Evolutionary conservation across 2,113 vertebrate species (phyloP).

Genomic region (Pygoscelis antarcticus): DNA sequence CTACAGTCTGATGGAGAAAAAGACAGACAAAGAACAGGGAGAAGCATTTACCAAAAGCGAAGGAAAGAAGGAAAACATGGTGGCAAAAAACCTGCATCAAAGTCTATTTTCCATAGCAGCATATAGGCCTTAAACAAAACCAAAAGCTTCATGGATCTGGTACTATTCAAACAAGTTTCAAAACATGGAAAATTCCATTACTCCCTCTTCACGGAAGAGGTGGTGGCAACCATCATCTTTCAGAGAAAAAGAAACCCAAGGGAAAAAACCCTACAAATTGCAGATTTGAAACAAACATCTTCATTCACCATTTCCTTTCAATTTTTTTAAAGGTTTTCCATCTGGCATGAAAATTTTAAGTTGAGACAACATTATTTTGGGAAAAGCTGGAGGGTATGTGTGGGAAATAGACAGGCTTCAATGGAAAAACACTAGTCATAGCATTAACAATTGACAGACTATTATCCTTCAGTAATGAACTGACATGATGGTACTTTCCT

Average conservation of each 20-base stretch:
- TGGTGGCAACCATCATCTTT: not conserved
- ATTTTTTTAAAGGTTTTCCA: not conserved
- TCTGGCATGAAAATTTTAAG: not conserved
- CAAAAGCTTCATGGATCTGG: not conserved
- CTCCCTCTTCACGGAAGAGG: not conserved
- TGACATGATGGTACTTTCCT: not conserved
- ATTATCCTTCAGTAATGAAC: not conserved
- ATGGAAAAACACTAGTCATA: not conserved
- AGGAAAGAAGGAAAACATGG: not conserved
- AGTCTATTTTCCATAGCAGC: not conserved
- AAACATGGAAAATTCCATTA: constrained; percentile 28
- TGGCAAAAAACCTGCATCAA: not conserved
- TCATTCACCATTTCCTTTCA: not conserved
- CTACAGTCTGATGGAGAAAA: not conserved
- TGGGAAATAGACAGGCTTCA: constrained; percentile 1
- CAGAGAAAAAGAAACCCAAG: not conserved
- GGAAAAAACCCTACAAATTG: not conserved
- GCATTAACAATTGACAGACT: constrained; percentile 19
- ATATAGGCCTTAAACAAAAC: not conserved
- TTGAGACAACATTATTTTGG: constrained; percentile 31
- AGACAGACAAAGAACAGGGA: not conserved
- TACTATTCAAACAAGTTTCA: not conserved
- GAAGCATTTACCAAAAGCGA: not conserved
- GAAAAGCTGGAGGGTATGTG: constrained; percentile 3
- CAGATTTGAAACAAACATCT: constrained; percentile 1